Evolutionary conservation across 2,797 vertebrate genomes (phyloP).

Genomic region (Anisognathus igniventris): DNA sequence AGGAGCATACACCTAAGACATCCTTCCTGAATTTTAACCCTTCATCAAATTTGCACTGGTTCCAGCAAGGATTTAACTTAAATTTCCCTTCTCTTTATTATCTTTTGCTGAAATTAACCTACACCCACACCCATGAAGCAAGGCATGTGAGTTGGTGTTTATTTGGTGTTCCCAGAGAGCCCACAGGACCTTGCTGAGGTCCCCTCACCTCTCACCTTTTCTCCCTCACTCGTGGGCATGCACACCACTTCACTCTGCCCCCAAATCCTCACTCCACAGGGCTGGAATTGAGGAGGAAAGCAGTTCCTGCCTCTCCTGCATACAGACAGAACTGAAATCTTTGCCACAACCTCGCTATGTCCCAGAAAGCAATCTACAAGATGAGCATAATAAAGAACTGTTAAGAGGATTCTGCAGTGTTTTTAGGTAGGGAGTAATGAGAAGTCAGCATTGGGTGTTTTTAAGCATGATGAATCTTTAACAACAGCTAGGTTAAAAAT

Average conservation of each 20-base stretch:
- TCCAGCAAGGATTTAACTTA: not conserved
- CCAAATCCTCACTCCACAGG: not conserved
- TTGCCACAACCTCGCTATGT: not conserved
- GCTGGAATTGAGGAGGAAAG: not conserved
- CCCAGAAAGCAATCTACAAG: not conserved
- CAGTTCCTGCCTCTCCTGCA: not conserved
- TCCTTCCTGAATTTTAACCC: not conserved
- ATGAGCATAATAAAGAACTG: not conserved
- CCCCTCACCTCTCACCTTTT: not conserved
- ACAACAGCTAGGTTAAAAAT: not conserved
- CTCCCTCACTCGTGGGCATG: fast-evolving
- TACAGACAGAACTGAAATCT: not conserved
- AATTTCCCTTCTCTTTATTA: not conserved
- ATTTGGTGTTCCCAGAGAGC: not conserved
- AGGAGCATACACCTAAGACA: not conserved
- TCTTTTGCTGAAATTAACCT: not conserved
- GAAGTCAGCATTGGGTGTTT: not conserved
- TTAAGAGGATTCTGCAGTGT: not conserved
- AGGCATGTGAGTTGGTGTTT: not conserved
- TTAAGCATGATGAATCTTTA: conserved; percentile 23
- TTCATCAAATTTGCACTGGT: not conserved
- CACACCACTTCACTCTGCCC: not conserved
- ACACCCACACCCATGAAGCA: not conserved
- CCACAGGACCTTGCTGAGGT: not conserved
- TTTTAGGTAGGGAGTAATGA: conserved; percentile 25